Base-by-base conservation (phyloP, 1,140 invertebrate species). In the Aphaenogaster ashmeadi region DNA sequence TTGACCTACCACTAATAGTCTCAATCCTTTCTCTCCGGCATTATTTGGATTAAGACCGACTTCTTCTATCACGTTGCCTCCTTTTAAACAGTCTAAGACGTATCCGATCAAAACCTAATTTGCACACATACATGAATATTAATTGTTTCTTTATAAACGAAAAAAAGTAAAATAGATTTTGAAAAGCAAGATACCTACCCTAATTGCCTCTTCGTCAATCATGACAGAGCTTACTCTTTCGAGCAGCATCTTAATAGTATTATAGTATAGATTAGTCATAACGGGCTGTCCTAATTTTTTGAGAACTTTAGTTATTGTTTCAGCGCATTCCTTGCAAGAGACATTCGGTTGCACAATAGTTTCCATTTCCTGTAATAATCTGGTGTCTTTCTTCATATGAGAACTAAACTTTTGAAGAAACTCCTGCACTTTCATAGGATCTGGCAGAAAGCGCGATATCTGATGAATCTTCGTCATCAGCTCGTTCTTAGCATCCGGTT, bases 231-330 rank as follows among this genome's bases (percentile, higher is more conserved):
- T 99, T 15, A 99, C 98, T 89, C 99, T 96, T 95, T 99, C 99
- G 44, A 99, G 95, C 15, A 99, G 94, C 97, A 98, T 98, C 96
- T 99, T 99, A 91, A 99, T 98, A 1, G 98, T 99, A 92, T 99
- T 99, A 94, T 99, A 99, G 93, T 99, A 98, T 44, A 99, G 94
- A 96, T 99, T 99, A 1, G 98, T 99, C 97, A 99, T 98, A 0
- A 99, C 97, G 1, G 98, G 98, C 91, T 98, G 97, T 4, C 99
- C 99, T 0, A 99, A 96, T 94, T 99, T 99, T 94, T 99, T 99
- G 9, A 99, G 95, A n/a, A 99, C 97, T 62, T 97, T 95, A 69
- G 95, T 95, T 86, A 96, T 98, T 1, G 97, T 98, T 85, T 98
- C 97, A 3, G 98, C 98, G 93, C 98, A 99, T 87, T 98, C 98